Conservation (phyloP, 1,140 invertebrate species). For the Colletes latitarsis region DNA sequence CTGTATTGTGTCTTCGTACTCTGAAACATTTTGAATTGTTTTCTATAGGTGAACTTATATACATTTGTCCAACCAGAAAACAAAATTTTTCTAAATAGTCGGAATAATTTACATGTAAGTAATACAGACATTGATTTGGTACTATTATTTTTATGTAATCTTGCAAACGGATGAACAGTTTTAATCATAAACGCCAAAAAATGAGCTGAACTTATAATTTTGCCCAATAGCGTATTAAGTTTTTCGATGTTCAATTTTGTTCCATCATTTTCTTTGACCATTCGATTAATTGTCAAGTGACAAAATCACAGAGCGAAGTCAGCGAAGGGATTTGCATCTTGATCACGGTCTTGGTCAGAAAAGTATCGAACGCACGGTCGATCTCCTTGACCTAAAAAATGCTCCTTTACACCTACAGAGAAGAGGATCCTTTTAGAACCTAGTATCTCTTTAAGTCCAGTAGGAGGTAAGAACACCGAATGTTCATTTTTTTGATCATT, state of each 20-base stretch:
- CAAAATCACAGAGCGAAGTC: background rate
- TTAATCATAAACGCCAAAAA: too few species aligned
- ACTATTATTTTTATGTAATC: too few species aligned
- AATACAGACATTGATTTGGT: too few species aligned
- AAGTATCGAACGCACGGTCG: conserved; percentile 2
- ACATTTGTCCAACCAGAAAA: too few species aligned
- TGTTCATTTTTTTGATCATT: background rate
- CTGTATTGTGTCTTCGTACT: too few species aligned
- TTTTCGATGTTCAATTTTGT: background rate
- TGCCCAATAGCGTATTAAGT: background rate
- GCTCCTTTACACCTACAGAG: conserved; percentile 57
- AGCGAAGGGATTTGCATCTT: background rate
- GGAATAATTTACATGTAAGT: too few species aligned
- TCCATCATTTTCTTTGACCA: conserved; percentile 60
- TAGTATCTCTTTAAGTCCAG: conserved; percentile 42
- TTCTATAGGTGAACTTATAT: too few species aligned
- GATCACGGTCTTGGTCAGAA: conserved; percentile 19
- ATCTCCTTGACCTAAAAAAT: conserved; percentile 55
- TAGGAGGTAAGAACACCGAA: conserved; percentile 61
- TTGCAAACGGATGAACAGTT: too few species aligned
- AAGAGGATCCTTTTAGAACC: conserved; percentile 59
- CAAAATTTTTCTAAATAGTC: too few species aligned
- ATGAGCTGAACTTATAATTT: background rate
- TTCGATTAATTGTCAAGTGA: conserved; percentile 10
- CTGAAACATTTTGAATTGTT: too few species aligned